Conservation (phyloP, 2,113 vertebrate species). For the Stictonetta naevosa region DNA sequence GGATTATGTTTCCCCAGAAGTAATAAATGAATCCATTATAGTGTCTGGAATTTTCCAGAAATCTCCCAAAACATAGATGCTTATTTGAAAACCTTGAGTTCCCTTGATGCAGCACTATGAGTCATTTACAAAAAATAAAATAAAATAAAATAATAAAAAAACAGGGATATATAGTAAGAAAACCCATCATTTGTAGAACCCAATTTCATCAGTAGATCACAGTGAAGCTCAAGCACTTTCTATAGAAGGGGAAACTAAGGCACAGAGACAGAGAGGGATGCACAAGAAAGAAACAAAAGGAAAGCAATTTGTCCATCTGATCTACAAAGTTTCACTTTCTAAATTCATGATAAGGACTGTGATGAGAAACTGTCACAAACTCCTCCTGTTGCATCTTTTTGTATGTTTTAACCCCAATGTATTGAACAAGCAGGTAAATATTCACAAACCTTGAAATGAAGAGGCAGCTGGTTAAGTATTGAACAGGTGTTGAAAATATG, state of each 20-base stretch:
- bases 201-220: neutral
- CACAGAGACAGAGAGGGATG: neutral
- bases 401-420: neutral
- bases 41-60: neutral
- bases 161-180: neutral
- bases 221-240: neutral
- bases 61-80: neutral
- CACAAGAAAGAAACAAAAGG: neutral
- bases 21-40: neutral
- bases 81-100: neutral
- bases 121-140: neutral
- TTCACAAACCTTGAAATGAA: conserved; percentile 26
- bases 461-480: conserved; percentile 33
- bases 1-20: neutral
- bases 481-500: conserved; percentile 53
- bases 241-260: neutral
- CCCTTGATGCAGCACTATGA: neutral
- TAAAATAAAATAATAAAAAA: neutral
- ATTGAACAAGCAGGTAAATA: neutral
- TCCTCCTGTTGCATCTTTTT: neutral
- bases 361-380: neutral
- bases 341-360: neutral
- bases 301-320: neutral
- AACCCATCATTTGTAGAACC: neutral
- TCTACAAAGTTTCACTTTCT: neutral